Conservation (phyloP, 2,113 vertebrate species). For the Corynorhinus townsendii region DNA sequence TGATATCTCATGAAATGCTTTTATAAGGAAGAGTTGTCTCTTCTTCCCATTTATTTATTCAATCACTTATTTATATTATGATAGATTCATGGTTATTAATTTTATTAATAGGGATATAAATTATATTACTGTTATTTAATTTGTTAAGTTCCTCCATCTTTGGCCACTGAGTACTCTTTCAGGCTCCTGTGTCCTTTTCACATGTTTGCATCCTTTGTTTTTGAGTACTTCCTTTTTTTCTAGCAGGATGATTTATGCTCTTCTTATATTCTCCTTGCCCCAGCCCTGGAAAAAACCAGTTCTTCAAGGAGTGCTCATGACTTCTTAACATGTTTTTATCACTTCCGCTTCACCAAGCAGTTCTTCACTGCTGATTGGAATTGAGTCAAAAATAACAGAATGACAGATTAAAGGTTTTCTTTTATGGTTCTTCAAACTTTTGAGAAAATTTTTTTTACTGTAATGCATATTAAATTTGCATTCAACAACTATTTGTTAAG, state of each 20-base stretch:
- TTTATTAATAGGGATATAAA: neutral
- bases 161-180: neutral
- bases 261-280: neutral
- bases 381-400: slow-evolving; percentile 30
- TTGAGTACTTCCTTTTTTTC: neutral
- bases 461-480: neutral
- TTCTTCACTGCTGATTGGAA: slow-evolving; percentile 21
- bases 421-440: slow-evolving; percentile 45
- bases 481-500: neutral
- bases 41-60: neutral
- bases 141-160: neutral
- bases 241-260: neutral
- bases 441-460: neutral
- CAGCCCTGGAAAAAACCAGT: neutral
- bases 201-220: neutral
- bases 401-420: neutral
- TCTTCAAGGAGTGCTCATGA: neutral
- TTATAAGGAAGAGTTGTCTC: neutral
- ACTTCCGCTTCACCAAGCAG: neutral
- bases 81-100: neutral
- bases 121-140: neutral
- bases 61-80: neutral
- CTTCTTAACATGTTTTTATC: neutral
- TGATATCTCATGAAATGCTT: neutral
- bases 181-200: neutral